A percentile compares a stretch with the other conserved stretches of the same genome.
These are phyloP conservation scores for Ctenochaetus hawaiiensis DNA, from an alignment of 2,797 vertebrate species.

Conservation along the genomic window DNA sequence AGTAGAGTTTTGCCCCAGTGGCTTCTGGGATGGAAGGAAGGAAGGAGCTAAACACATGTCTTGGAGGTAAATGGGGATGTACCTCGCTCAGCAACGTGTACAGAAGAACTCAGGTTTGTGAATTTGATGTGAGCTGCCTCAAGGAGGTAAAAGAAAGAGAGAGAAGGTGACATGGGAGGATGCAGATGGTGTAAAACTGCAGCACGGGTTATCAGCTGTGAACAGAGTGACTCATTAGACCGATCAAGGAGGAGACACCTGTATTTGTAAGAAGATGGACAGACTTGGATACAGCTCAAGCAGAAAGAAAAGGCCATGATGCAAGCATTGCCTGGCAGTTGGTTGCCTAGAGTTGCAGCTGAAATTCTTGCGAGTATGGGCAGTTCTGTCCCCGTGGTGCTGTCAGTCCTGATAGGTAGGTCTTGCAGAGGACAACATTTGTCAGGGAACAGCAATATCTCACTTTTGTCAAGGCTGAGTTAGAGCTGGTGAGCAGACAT, in stretches of 20 bases:
- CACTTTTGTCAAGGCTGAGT: slow-evolving; percentile 56
- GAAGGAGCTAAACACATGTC: slow-evolving; percentile 41
- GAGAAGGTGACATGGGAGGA: slow-evolving; percentile 21
- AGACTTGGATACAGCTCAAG: slow-evolving; percentile 10
- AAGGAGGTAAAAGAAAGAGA: slow-evolving; percentile 18
- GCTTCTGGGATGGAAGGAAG: slow-evolving; percentile 27
- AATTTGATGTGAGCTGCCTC: slow-evolving; percentile 37
- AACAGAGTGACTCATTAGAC: slow-evolving; percentile 31
- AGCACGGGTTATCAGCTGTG: slow-evolving; percentile 27
- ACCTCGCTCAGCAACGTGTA: slow-evolving; percentile 51
- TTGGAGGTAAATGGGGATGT: slow-evolving; percentile 42
- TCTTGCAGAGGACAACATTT: slow-evolving; percentile 53
- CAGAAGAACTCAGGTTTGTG: slow-evolving; percentile 34
- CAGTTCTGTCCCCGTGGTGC: slow-evolving; percentile 46
- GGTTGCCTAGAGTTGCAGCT: slow-evolving; percentile 21
- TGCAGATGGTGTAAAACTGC: slow-evolving; percentile 30
- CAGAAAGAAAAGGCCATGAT: slow-evolving; percentile 11
- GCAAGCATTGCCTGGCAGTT: slow-evolving; percentile 30
- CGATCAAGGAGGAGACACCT: slow-evolving; percentile 4
- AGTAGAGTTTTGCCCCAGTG: slow-evolving; percentile 38
- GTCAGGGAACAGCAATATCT: slow-evolving; percentile 52
- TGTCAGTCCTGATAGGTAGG: slow-evolving; percentile 59
- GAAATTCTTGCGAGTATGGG: slow-evolving; percentile 42
- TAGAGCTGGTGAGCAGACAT: slow-evolving; percentile 41
- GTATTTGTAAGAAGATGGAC: slow-evolving; percentile 12